phyloP scores from a whole-genome alignment of 1,140 invertebrate genomes.

The Pogonus chalceus region DNA sequence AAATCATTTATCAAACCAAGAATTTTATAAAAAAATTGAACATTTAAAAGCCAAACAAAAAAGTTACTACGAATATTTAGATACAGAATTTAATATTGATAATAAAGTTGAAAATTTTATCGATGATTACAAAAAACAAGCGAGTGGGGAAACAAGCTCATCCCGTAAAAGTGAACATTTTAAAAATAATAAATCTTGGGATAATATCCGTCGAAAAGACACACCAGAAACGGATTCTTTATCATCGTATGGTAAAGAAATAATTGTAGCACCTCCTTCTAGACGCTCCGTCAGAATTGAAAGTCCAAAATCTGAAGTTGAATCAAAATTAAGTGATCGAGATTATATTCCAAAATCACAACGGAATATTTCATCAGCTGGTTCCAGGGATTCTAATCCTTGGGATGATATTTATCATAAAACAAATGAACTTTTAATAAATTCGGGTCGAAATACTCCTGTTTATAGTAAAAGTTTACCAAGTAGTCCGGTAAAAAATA shows the following conservation, averaged over 20 bases:
- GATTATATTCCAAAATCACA: conserved; percentile 20
- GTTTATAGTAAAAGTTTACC: conserved; percentile 38
- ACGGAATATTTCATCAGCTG: conserved; percentile 17
- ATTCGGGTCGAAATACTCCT: conserved; percentile 18
- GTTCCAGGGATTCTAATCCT: conserved; percentile 13
- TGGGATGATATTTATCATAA: conserved; percentile 25
- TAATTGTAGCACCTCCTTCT: conserved; percentile 25
- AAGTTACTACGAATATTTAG: conserved; percentile 42
- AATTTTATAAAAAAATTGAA: conserved; percentile 54
- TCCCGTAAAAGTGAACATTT: not conserved
- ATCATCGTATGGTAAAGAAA: conserved; percentile 24
- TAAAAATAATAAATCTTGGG: not conserved
- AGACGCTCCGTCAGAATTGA: conserved; percentile 33
- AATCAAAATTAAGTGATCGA: conserved; percentile 7
- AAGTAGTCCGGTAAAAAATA: conserved; percentile 38
- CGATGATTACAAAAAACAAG: conserved; percentile 29
- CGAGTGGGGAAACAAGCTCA: conserved; percentile 12
- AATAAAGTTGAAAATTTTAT: conserved; percentile 28
- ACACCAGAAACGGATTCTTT: conserved; percentile 20
- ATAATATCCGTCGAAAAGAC: not conserved
- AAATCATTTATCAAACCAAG: conserved; percentile 53
- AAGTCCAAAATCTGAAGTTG: conserved; percentile 19
- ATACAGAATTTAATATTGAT: conserved; percentile 37
- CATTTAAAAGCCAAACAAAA: conserved; percentile 52
- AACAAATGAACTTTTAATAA: conserved; percentile 12